Conservation (phyloP, 1,140 invertebrate species). For the Parapsyche elsis region DNA sequence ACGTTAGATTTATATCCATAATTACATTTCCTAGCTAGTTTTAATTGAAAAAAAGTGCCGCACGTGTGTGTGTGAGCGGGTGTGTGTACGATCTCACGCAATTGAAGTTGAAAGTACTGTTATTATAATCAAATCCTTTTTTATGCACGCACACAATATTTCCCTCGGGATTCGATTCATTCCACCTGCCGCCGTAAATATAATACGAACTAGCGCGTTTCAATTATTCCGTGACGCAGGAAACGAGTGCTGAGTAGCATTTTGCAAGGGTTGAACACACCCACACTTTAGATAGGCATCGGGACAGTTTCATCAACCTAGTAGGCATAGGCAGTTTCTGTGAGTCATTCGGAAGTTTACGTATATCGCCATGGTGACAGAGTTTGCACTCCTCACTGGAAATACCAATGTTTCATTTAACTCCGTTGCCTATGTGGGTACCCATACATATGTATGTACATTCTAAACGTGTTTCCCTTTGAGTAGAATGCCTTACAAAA, state of each 20-base stretch:
- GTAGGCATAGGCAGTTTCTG: neutral
- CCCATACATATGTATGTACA: neutral
- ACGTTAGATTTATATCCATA: too few species aligned
- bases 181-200: neutral
- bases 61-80: too few species aligned
- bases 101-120: too few species aligned
- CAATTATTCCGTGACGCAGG: too few species aligned
- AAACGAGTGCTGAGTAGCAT: neutral
- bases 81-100: too few species aligned
- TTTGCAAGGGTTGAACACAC: neutral
- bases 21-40: too few species aligned
- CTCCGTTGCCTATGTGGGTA: neutral
- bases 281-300: neutral
- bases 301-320: neutral
- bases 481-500: too few species aligned
- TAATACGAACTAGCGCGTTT: neutral
- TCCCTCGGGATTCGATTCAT: neutral
- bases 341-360: constrained; percentile 9
- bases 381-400: neutral
- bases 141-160: too few species aligned
- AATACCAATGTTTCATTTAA: constrained; percentile 19
- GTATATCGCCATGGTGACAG: neutral
- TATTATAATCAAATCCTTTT: too few species aligned
- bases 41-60: too few species aligned
- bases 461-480: too few species aligned